Base-by-base conservation (phyloP, 1,140 invertebrate genomes). In the Platorchestia sp. region DNA sequence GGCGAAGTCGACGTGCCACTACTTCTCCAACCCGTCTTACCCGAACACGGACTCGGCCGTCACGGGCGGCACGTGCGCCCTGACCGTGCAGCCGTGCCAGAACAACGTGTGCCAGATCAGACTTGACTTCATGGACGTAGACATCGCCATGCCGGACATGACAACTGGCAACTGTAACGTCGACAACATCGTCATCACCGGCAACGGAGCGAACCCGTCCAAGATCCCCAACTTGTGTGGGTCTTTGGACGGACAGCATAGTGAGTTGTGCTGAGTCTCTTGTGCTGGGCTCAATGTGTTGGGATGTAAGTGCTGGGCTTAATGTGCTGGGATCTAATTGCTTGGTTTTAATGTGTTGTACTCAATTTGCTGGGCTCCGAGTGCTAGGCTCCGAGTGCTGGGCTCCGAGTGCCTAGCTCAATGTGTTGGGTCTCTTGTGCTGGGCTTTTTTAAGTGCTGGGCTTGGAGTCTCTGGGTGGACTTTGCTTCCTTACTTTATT, bases 1-100 rank as follows among this genome's bases (percentile, higher is more conserved):
- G 95, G 98, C 98, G 10, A 97, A 97, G 96, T 98, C 98, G 97
- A 99, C 99, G 97, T 97, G 99, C 86, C 99, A 98, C 0, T 99
- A 99, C 97, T 98, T 99, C 97, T 98, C 98, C 59, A 99, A 98
- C 96, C 95, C 95, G 5, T 51, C 87, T 19, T 95, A 95, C 59
- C 95, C 95, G 27, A 86, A 41, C n/a, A 86, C 47, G 51, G 95
- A 93, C 47, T 41, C 51, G 22, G 7, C 59, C 41, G 95, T 93
- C 1, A 40, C 91, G 19, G 91, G 91, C 14, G 87, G 95, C 10
- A 86, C 95, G n/a, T 95, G 95, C 75, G 16, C 6, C 59, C 45
- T 95, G 44, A 86, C 51, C 59, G 41, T 95, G 36, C 51, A 86
- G 51, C 87, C 87, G n/a, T 53, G 47, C 47, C 91, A 89, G 59